These are phyloP conservation scores for Spisula subtruncata DNA, from an alignment of 2,888 invertebrate species.

Conservation along the genomic window DNA sequence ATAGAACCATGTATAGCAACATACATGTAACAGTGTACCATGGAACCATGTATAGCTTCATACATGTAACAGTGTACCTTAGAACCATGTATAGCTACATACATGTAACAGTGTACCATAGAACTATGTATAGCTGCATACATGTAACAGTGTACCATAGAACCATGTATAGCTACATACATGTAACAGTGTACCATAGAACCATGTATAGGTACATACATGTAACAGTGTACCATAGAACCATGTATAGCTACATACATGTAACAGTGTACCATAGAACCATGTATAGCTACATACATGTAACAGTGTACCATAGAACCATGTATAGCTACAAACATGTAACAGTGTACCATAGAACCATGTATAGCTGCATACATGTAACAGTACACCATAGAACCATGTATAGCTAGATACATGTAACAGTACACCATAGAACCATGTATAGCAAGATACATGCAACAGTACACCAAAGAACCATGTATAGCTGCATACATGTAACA, in stretches of 20 bases:
- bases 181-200: too few species aligned
- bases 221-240: constrained; percentile 95
- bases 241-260: constrained; percentile 99
- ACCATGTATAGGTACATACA: constrained; percentile 98
- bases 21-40: constrained; percentile 98
- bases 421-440: constrained; percentile 99
- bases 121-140: constrained; percentile 99
- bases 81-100: constrained; percentile 98
- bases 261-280: constrained; percentile 98
- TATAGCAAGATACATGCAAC: constrained; percentile 98
- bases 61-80: constrained; percentile 99
- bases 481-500: constrained; percentile 99
- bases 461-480: constrained; percentile 98
- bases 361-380: constrained; percentile 99
- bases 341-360: constrained; percentile 98
- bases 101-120: constrained; percentile 98
- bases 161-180: constrained; percentile 98
- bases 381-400: too few species aligned
- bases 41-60: constrained; percentile 98
- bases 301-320: constrained; percentile 98
- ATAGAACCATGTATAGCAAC: constrained; percentile 98
- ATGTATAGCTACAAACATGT: constrained; percentile 98
- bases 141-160: constrained; percentile 98
- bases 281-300: constrained; percentile 99
- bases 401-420: constrained; percentile 97